Base-by-base conservation (phyloP, 2,888 invertebrate genomes). In the Protodeltote pygarga region DNA sequence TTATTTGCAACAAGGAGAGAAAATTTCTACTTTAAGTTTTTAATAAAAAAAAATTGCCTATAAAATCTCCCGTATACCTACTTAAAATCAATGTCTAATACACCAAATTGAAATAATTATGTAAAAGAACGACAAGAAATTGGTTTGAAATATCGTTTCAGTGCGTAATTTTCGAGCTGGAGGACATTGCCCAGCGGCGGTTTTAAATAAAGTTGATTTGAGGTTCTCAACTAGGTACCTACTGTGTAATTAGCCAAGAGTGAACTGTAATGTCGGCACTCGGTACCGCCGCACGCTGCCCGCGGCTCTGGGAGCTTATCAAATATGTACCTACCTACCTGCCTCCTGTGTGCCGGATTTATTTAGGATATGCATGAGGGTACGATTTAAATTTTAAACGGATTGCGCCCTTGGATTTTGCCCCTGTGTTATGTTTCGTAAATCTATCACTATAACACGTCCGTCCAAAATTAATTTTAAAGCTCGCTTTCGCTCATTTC, bases 361-460 rank as follows among this genome's bases (percentile, higher is more conserved):
- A 89, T 91, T 92, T 91, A 89, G 91, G 90, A 87, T 92, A 91
- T 92, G 92, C 89, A 91, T 91, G 92, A 91, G 89, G 90, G 89
- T 90, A 83, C 84, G 82, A 87, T 91, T 91, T 90, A 92, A 92
- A 92, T 91, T 92, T 92, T 91, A 90, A 92, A 91, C 88, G 91
- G 89, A 91, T 90, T 89, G 89, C 82, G 87, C 89, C 91, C 89
- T 92, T 90, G 89, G 88, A 87, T 88, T 87, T 83, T 74, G 75
- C 81, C 78, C 80, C 82, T 77, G 81, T 84, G 84, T 87, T 86
- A 77, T 87, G 85, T 85, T 87, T 85, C 78, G 85, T 79, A 85
- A 85, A 90, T 87, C 89, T 89, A 91, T 91, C 85, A 89, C 87
- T 86, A 87, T 81, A 74, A 73, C 73, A 63, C 59, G 70, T 59